Evolutionary conservation across 2,113 vertebrate species (phyloP).

Genomic region (Hippopotamus amphibius): DNA sequence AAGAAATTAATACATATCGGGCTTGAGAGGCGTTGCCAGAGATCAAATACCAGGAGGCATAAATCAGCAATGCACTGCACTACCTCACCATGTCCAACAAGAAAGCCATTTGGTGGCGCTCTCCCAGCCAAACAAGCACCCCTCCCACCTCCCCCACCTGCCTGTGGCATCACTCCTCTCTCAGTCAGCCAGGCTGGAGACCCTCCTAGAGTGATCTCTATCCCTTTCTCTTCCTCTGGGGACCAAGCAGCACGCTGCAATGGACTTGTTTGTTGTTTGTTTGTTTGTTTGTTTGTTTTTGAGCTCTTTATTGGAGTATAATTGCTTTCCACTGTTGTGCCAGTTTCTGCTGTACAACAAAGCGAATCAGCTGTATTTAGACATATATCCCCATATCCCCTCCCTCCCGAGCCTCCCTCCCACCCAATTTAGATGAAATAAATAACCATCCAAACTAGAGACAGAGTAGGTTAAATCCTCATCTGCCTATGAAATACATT

Average conservation of each 20-base stretch:
- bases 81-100: background rate
- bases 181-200: background rate
- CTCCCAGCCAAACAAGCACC: background rate
- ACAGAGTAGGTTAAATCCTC: background rate
- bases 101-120: background rate
- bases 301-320: too few species aligned
- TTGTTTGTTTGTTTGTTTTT: too few species aligned
- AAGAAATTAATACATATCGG: background rate
- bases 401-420: too few species aligned
- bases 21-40: background rate
- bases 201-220: background rate
- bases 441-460: slow-evolving; percentile 1
- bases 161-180: background rate
- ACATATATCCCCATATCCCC: too few species aligned
- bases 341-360: too few species aligned
- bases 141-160: background rate
- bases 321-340: too few species aligned
- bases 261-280: background rate
- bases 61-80: background rate
- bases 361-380: too few species aligned
- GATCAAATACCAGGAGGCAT: background rate
- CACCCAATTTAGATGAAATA: slow-evolving; percentile 44
- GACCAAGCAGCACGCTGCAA: background rate
- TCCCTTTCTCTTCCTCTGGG: background rate
- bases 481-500: slow-evolving; percentile 34